A percentile compares a stretch with the other conserved stretches of the same genome.
Conservation (phyloP, 2,888 invertebrate species). For the Agonopterix subpropinquella region DNA sequence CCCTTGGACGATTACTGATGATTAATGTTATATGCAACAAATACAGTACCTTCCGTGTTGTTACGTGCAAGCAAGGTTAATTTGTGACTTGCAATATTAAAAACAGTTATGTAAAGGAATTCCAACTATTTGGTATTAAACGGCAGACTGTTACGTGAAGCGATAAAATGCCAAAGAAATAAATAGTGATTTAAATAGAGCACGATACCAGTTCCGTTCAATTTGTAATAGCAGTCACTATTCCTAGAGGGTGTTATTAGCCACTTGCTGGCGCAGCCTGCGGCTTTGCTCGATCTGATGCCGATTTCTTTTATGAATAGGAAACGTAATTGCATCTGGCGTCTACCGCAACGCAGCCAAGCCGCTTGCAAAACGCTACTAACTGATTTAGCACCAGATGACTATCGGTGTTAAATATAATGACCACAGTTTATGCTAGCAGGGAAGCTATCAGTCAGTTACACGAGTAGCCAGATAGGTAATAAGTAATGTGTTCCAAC, state of each 20-base stretch:
- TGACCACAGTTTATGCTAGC: slow-evolving; percentile 31
- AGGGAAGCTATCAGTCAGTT: slow-evolving; percentile 43
- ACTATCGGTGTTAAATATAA: slow-evolving; percentile 46
- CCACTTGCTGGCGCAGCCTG: slow-evolving; percentile 46
- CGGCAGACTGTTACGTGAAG: slow-evolving; percentile 9
- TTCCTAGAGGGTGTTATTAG: slow-evolving; percentile 64
- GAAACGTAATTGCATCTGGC: slow-evolving; percentile 56
- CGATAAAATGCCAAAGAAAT: slow-evolving; percentile 34
- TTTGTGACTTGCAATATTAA: too few species aligned
- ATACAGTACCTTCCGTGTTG: too few species aligned
- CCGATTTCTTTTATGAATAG: slow-evolving; percentile 67
- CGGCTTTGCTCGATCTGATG: slow-evolving; percentile 59
- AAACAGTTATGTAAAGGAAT: not conserved
- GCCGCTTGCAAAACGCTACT: slow-evolving; percentile 45
- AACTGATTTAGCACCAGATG: slow-evolving; percentile 53
- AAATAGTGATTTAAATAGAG: slow-evolving; percentile 57
- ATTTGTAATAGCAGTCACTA: slow-evolving; percentile 65
- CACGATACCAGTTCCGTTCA: slow-evolving; percentile 54
- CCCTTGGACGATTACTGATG: not conserved
- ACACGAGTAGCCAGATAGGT: slow-evolving; percentile 20
- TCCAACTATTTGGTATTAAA: not conserved
- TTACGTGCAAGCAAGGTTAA: too few species aligned
- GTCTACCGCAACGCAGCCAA: slow-evolving; percentile 29
- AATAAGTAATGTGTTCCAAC: slow-evolving; percentile 22
- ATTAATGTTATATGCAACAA: too few species aligned